A percentile compares a stretch with the other conserved stretches of the same genome.
These are phyloP conservation scores for Tryphoninae sp. DNA, from an alignment of 2,888 invertebrate genomes.

Conservation along the genomic window DNA sequence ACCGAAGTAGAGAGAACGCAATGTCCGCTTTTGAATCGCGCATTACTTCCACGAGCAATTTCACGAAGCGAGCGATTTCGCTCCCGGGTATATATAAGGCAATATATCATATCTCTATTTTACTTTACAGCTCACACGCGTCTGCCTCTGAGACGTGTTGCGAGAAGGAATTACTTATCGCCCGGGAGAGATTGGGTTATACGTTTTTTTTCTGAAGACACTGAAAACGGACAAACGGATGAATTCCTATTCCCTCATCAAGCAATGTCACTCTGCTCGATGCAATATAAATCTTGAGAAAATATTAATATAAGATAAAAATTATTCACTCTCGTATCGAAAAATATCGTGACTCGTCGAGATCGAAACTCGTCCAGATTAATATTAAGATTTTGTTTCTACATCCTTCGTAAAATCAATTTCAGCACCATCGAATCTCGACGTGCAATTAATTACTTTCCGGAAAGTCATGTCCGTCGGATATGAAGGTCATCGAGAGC, in stretches of 20 bases:
- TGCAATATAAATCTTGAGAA: no score
- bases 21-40: slow-evolving; percentile 19
- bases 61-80: background rate
- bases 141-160: background rate
- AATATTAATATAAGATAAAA: no score
- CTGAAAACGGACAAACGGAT: no score
- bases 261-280: no score
- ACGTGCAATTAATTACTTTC: slow-evolving; percentile 19
- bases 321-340: background rate
- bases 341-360: background rate
- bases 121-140: background rate
- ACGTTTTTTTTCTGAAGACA: no score
- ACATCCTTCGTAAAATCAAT: background rate
- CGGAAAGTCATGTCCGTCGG: slow-evolving; percentile 16
- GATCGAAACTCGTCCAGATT: background rate
- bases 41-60: slow-evolving; percentile 27
- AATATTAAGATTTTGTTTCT: background rate
- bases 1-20: background rate
- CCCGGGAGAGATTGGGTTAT: no score
- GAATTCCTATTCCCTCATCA: no score
- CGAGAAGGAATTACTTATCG: slow-evolving; percentile 5
- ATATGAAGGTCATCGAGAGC: background rate
- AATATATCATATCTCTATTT: slow-evolving; percentile 4
- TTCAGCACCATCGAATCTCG: background rate
- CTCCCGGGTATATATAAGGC: background rate